phyloP scores from a whole-genome alignment of 2,888 invertebrate species.

The Hirtodrosophila cameraria region DNA sequence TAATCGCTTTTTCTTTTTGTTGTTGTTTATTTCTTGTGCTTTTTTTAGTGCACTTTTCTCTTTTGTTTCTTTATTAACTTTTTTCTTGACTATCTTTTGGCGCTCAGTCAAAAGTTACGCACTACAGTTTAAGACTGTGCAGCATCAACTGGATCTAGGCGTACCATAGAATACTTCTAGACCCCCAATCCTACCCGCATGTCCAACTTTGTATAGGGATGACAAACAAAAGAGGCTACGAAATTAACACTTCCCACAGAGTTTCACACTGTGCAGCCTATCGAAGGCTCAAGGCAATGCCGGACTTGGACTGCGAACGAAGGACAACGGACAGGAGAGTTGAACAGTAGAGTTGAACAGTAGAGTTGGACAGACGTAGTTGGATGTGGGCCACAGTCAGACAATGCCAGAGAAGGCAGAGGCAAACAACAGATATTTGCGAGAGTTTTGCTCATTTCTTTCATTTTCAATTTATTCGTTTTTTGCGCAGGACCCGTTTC shows the following conservation, averaged over 20 bases:
- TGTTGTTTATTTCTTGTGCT: background rate
- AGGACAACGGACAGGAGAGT: background rate
- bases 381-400: slow-evolving; percentile 39
- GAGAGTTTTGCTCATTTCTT: slow-evolving; percentile 63
- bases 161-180: background rate
- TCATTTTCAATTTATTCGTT: slow-evolving; percentile 66
- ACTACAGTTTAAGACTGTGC: slow-evolving; percentile 19
- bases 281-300: slow-evolving; percentile 69
- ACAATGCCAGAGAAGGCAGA: slow-evolving; percentile 32
- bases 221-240: slow-evolving; percentile 72
- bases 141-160: background rate
- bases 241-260: slow-evolving; percentile 75
- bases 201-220: slow-evolving; percentile 9
- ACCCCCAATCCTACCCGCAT: background rate
- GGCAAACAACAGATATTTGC: slow-evolving; percentile 70
- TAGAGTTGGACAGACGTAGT: slow-evolving; percentile 8
- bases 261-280: slow-evolving; percentile 56
- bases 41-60: background rate
- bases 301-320: slow-evolving; percentile 22
- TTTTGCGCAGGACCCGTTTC: slow-evolving; percentile 54
- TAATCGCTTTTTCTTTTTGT: slow-evolving; percentile 4
- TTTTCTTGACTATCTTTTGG: slow-evolving; percentile 12
- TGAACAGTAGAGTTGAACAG: slow-evolving; percentile 5
- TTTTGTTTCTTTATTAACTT: background rate
- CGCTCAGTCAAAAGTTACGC: slow-evolving; percentile 42